Base-by-base conservation (phyloP, 2,797 vertebrate genomes). In the Oreortyx pictus region DNA sequence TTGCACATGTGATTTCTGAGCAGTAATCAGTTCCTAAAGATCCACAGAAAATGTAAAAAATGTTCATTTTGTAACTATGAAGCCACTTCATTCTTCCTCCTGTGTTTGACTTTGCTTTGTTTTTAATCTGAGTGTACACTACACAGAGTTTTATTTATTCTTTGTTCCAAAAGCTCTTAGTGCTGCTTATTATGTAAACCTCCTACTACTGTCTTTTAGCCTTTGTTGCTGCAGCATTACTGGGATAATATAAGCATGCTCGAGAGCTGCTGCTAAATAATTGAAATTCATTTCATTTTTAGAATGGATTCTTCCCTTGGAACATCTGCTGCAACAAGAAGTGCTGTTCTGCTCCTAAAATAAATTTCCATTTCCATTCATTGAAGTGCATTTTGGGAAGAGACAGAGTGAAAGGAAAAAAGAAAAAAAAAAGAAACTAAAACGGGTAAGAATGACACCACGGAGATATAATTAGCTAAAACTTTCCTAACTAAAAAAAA, bases 211-310 rank as follows among this genome's bases (percentile, higher is more conserved):
- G 35, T 75, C 65, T 81, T 87, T 88, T 82, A 84, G 74, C n/a
- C 47, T 88, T 85, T 88, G 64, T 74, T 93, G 46, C 60, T 86
- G 64, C 83, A 91, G 91, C 29, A 76, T 82, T 91, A 77, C 37
- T 89, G 62, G 70, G 62, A 80, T 80, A n/a, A 64, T 39, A 83
- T 46, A 92, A 96, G 91, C 31, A 88, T 64, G 41, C 49, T 60
- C 50, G 6, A 83, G 61, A 95, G 66, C 44, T 90, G 44, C 61
- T 75, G 57, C 78, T 93, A 87, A 95, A 92, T 92, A 94, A 93
- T 9, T 94, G 50, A 93, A 94, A 77, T 92, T 74, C 19, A 81
- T 50, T 95, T 88, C 43, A 88, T 73, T 90, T 91, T 93, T 75
- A 87, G 92, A 94, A 87, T 74, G 67, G 78, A 90, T 27, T 84